Percentiles rank a stretch among this genome's conserved stretches.
These are phyloP conservation scores for Synergus gifuensis DNA, from an alignment of 2,888 invertebrate genomes.

Conservation along the genomic window DNA sequence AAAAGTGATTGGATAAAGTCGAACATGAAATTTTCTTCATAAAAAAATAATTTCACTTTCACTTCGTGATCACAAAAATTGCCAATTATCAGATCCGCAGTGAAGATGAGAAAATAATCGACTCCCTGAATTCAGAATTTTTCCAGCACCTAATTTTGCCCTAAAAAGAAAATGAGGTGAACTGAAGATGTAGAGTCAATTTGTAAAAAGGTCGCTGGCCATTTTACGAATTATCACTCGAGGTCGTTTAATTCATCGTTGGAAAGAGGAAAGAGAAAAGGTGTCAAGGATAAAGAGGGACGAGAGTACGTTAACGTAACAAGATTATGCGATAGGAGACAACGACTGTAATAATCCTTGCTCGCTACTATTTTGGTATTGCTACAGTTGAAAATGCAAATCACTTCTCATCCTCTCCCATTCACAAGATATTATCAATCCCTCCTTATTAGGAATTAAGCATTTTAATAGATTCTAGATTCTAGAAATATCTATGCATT, in stretches of 20 bases:
- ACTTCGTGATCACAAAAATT: too few species aligned
- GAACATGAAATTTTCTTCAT: too few species aligned
- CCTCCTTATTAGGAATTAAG: conserved; percentile 5
- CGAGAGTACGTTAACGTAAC: conserved; percentile 60
- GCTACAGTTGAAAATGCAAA: conserved; percentile 48
- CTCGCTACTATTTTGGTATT: conserved; percentile 11
- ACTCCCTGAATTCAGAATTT: too few species aligned
- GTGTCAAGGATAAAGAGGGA: conserved; percentile 71
- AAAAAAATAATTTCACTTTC: too few species aligned
- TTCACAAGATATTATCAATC: conserved; percentile 15
- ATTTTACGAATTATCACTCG: conserved; percentile 54
- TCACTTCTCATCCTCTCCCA: conserved; percentile 26
- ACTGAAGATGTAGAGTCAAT: conserved; percentile 39
- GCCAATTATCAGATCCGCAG: too few species aligned
- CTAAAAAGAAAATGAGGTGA: not conserved
- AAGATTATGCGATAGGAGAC: conserved; percentile 62
- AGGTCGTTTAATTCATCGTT: conserved; percentile 42
- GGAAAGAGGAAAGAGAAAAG: conserved; percentile 59
- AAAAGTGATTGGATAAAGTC: too few species aligned
- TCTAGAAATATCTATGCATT: conserved; percentile 30
- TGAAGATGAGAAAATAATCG: too few species aligned
- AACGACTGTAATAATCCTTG: conserved; percentile 40
- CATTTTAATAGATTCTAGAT: conserved; percentile 16
- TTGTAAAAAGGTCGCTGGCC: conserved; percentile 62
- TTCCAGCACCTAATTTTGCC: too few species aligned